Percentiles rank a stretch among this genome's conserved stretches.
Evolutionary conservation across 2,113 vertebrate genomes (phyloP).

Genomic region (Oreamnos americanus): DNA sequence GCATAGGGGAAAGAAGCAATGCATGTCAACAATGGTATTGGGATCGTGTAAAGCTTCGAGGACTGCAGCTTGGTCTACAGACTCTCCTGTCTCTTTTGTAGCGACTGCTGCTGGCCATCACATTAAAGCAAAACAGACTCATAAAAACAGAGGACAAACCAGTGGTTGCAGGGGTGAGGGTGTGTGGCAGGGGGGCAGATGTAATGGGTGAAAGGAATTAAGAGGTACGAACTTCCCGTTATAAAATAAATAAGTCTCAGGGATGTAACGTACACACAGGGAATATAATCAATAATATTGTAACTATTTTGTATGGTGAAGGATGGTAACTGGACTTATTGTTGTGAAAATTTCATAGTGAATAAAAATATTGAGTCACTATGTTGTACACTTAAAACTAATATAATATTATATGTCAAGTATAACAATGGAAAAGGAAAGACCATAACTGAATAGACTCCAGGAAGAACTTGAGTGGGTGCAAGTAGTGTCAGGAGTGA

Average conservation of each 20-base stretch:
- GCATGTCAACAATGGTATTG: not conserved
- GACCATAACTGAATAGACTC: not conserved
- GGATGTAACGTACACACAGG: not conserved
- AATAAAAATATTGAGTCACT: not conserved
- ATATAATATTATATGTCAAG: not conserved
- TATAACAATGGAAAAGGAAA: not conserved
- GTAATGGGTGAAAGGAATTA: not conserved
- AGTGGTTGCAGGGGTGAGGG: not conserved
- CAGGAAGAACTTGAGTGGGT: not conserved
- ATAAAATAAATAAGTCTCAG: not conserved
- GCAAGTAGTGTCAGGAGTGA: not conserved
- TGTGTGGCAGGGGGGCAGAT: not conserved
- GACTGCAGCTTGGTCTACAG: not conserved
- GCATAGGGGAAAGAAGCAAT: not conserved
- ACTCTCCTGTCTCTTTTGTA: not conserved
- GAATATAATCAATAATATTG: not conserved
- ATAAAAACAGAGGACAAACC: not conserved
- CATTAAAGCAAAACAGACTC: not conserved
- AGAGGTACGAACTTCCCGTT: not conserved
- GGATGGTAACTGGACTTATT: not conserved
- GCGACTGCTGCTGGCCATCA: not conserved
- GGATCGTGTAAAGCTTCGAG: not conserved
- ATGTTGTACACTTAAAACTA: not conserved
- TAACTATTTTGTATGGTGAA: not conserved
- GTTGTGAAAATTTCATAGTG: not conserved